A percentile compares a stretch with the other conserved stretches of the same genome.
Evolutionary conservation across 1,140 invertebrate genomes (phyloP).

Genomic region (Aphidius gifuensis): DNA sequence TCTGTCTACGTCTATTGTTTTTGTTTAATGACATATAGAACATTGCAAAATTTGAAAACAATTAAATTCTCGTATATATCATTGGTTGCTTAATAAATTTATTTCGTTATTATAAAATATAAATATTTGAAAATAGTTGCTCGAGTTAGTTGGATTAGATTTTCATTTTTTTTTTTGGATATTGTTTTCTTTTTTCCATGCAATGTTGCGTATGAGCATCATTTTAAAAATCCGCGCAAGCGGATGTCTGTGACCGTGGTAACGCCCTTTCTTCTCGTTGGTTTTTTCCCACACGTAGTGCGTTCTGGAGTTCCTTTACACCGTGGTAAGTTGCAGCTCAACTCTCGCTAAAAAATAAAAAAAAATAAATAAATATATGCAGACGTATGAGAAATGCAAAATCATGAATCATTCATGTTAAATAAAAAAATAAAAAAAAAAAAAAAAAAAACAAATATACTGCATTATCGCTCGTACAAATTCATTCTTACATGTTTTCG

Average conservation of each 20-base stretch:
- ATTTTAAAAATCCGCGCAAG: slow-evolving; percentile 42
- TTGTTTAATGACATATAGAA: slow-evolving; percentile 51
- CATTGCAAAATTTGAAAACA: slow-evolving; percentile 35
- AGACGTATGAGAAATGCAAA: slow-evolving; percentile 16
- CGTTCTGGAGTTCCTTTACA: slow-evolving; percentile 96
- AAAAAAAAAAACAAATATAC: slow-evolving; percentile 23
- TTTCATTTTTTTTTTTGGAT: neutral
- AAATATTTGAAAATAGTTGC: no score
- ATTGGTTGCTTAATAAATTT: no score
- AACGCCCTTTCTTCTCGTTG: slow-evolving; percentile 59
- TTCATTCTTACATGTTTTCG: slow-evolving; percentile 52
- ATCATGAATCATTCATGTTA: slow-evolving; percentile 22
- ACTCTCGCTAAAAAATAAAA: slow-evolving; percentile 52
- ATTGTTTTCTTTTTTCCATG: slow-evolving; percentile 22
- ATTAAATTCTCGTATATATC: neutral
- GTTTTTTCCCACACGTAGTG: slow-evolving; percentile 73
- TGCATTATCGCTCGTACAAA: slow-evolving; percentile 49
- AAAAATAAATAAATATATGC: slow-evolving; percentile 10
- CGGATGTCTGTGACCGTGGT: slow-evolving; percentile 55
- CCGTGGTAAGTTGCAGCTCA: slow-evolving; percentile 88
- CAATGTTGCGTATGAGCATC: slow-evolving; percentile 45
- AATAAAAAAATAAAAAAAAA: neutral
- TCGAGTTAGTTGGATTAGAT: no score
- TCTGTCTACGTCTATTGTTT: slow-evolving; percentile 56
- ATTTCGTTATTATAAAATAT: no score